These are phyloP conservation scores for Tiliqua scincoides DNA, from an alignment of 2,113 vertebrate genomes.

Conservation along the genomic window DNA sequence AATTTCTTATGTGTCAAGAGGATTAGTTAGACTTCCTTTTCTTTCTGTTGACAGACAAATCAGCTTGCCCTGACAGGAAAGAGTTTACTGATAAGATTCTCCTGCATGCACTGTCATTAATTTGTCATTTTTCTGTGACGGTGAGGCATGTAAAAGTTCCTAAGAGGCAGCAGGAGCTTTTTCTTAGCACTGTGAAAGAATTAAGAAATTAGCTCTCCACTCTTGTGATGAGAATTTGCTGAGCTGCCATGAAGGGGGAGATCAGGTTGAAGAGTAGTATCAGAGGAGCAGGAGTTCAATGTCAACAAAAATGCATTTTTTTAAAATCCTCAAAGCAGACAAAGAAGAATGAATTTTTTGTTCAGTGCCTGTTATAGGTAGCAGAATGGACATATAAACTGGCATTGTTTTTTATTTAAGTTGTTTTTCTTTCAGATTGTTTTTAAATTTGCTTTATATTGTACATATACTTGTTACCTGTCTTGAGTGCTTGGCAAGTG, in stretches of 20 bases:
- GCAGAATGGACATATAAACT: not conserved
- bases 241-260: not conserved
- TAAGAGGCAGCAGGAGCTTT: not conserved
- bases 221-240: not conserved
- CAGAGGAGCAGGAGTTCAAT: not conserved
- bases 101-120: not conserved
- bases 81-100: conserved; percentile 35
- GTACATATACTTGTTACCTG: too few species aligned
- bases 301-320: not conserved
- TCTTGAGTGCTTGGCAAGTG: too few species aligned
- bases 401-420: too few species aligned
- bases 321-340: not conserved
- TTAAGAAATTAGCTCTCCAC: conserved; percentile 30
- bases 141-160: conserved; percentile 26
- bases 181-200: not conserved
- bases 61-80: not conserved
- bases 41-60: conserved; percentile 39
- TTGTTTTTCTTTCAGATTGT: too few species aligned
- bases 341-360: not conserved
- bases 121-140: conserved; percentile 18
- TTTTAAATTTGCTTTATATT: too few species aligned
- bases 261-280: conserved; percentile 1
- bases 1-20: conserved; percentile 30
- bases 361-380: not conserved
- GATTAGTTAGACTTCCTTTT: conserved; percentile 24